phyloP scores from a whole-genome alignment of 1,140 invertebrate genomes.

The Calephelis nemesis region DNA sequence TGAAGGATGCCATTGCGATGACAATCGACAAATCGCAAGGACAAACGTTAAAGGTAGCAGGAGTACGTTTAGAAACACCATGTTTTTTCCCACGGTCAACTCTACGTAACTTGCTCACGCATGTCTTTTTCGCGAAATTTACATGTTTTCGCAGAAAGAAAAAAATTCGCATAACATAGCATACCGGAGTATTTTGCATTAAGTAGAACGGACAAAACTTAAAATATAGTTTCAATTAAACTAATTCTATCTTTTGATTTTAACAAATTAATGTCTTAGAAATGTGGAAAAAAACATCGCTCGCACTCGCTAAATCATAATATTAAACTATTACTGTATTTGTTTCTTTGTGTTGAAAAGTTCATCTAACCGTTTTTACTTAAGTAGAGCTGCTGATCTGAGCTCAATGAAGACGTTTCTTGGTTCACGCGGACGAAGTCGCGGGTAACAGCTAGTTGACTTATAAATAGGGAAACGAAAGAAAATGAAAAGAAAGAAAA shows the following conservation, averaged over 20 bases:
- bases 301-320: not conserved
- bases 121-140: constrained; percentile 35
- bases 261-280: not conserved
- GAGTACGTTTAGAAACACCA: constrained; percentile 35
- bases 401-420: no score
- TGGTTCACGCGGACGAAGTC: no score
- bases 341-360: not conserved
- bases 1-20: no score
- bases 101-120: constrained; percentile 39
- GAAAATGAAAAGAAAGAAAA: no score
- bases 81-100: constrained; percentile 40
- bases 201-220: constrained; percentile 20
- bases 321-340: not conserved
- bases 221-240: not conserved
- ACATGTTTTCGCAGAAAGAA: constrained; percentile 34
- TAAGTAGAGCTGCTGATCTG: not conserved
- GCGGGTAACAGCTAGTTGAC: no score
- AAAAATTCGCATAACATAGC: constrained; percentile 39
- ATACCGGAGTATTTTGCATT: constrained; percentile 42
- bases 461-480: no score
- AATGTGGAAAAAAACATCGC: not conserved
- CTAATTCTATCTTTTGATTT: not conserved
- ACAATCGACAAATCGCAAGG: no score
- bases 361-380: not conserved
- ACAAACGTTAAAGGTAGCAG: constrained; percentile 36